Evolutionary conservation across 1,140 invertebrate species (phyloP), one percentile per base, ranked within the genome.

Genomic region (Saxidomus purpurata): DNA sequence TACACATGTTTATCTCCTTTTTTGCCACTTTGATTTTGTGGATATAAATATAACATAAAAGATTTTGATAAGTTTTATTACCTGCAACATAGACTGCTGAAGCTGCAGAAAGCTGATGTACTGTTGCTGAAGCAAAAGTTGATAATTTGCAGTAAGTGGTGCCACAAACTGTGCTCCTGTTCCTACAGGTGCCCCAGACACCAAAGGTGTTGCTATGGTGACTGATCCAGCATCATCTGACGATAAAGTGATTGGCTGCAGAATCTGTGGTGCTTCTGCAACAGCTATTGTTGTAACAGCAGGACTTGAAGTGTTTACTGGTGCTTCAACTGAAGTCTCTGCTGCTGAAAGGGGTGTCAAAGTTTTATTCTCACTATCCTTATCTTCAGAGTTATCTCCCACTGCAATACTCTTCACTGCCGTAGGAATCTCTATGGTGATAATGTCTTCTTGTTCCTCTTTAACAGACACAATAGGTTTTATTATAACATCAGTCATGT

Each of bases 71-170:
- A n/a, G n/a, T n/a, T n/a, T n/a, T 43, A 34, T 22, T 61, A 77
- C 84, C 84, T 87, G 84, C 1, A 89, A 25, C 43, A 89, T 83
- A 25, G 79, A 61, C 47, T 89, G 87, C 43, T 89, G 87, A 49
- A 89, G 69, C 19, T 89, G 87, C 13, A 89, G 80, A 28, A 83
- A 84, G 52, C 84, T 89, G 71, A 89, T 81, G 55, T 89, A 89
- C 69, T 89, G 87, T 43, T 89, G 87, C 49, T 89, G 87, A 34
- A 89, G 49, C 67, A 89, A 63, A 15, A 89, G 43, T 40, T 89
- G 87, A 59, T 89, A 89, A 49, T 89, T 81, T 15, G 63, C 36
- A 11, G 86, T 77, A 31, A 84, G 25, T 22, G 63, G 43, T 17
- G 76, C 17, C 28, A 84, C 36, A 34, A 67, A 47, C 47, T 67